Evolutionary conservation across 2,888 invertebrate species (phyloP).

Genomic region (Conomelus anceps): DNA sequence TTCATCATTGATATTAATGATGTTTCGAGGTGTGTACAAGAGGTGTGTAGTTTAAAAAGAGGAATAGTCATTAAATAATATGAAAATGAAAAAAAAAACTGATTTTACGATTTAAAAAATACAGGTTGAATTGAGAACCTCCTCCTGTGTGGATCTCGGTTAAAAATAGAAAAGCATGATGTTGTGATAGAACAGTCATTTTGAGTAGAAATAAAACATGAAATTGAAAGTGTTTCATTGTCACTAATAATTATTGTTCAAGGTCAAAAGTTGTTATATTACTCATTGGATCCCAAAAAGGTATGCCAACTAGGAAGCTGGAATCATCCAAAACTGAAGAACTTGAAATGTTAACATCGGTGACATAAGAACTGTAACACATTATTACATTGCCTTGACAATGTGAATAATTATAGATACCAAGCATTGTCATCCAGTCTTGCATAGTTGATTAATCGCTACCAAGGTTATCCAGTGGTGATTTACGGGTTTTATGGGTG

Average conservation of each 20-base stretch:
- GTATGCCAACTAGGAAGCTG: background rate
- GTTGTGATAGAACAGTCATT: background rate
- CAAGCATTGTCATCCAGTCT: background rate
- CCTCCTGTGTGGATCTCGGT: no score
- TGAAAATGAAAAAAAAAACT: no score
- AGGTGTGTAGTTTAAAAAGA: no score
- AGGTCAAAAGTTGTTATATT: background rate
- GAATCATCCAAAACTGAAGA: background rate
- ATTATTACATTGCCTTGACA: background rate
- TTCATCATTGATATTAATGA: no score
- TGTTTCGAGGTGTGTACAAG: no score
- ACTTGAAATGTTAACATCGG: no score
- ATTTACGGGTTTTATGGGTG: background rate
- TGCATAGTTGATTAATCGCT: background rate
- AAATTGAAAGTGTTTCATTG: background rate
- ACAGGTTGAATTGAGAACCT: no score
- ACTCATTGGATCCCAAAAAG: background rate
- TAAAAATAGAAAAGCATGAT: no score
- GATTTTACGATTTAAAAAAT: no score
- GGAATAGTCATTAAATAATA: no score
- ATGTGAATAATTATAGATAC: background rate
- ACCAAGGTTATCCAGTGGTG: background rate
- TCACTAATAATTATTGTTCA: background rate
- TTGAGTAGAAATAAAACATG: background rate
- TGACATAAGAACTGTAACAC: background rate